Percentiles rank a stretch among this genome's conserved stretches.
Conservation (phyloP, 2,888 invertebrate genomes). For the Heliothis peltigera region DNA sequence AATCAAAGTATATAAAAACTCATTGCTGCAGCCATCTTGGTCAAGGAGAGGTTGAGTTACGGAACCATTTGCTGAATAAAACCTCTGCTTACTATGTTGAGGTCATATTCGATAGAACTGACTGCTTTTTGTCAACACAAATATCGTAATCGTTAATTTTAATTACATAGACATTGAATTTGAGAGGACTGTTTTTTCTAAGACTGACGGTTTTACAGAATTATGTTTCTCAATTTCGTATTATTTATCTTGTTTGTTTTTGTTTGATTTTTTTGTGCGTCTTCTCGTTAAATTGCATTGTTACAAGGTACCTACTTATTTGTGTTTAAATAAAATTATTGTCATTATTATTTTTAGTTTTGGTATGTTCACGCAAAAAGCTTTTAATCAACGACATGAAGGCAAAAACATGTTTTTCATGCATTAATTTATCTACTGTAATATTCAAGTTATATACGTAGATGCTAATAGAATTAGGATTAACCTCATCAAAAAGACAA, state of each 20-base stretch:
- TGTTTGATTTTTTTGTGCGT: neutral
- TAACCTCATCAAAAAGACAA: no score
- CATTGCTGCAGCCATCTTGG: constrained; percentile 56
- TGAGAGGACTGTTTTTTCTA: neutral
- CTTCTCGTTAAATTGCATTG: no score
- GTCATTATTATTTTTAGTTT: no score
- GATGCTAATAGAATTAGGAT: neutral
- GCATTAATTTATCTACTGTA: neutral
- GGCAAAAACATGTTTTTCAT: neutral
- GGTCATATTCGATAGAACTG: constrained; percentile 42
- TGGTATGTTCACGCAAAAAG: no score
- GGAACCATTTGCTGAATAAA: constrained; percentile 37
- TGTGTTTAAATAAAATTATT: no score
- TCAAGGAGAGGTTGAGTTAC: constrained; percentile 57
- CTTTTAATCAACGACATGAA: neutral
- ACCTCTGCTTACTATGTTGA: constrained; percentile 55
- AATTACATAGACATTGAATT: neutral
- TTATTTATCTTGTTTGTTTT: neutral
- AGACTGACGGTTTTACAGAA: neutral
- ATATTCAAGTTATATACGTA: no score
- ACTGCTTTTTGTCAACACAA: constrained; percentile 27
- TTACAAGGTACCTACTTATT: no score
- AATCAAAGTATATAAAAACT: constrained; percentile 41
- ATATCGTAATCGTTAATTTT: constrained; percentile 12
- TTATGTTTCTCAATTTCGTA: constrained; percentile 1